Evolutionary conservation across 2,797 vertebrate genomes (phyloP).

Genomic region (Gambusia yucatana): DNA sequence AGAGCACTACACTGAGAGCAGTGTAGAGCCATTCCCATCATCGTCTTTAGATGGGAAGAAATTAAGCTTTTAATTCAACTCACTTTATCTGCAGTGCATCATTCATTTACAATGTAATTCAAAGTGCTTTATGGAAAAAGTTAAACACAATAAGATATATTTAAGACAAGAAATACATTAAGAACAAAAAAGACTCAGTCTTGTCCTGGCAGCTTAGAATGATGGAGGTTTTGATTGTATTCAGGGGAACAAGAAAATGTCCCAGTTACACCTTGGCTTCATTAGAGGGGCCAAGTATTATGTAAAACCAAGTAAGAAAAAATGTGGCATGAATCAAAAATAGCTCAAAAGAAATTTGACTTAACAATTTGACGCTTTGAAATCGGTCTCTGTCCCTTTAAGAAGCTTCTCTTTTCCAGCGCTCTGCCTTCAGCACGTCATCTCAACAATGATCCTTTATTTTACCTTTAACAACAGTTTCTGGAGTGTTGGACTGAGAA

Average conservation of each 20-base stretch:
- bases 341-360: too few relatives aligned
- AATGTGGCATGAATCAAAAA: too few relatives aligned
- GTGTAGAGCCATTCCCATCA: too few relatives aligned
- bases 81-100: neutral
- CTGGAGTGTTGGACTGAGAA: too few relatives aligned
- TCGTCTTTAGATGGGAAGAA: neutral
- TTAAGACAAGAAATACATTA: neutral
- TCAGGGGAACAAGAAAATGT: neutral
- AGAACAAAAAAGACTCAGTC: neutral
- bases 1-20: neutral
- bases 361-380: too few relatives aligned
- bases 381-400: too few relatives aligned
- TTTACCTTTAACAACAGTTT: too few relatives aligned
- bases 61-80: neutral
- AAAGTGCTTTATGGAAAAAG: neutral
- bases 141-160: neutral
- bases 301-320: too few relatives aligned
- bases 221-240: neutral
- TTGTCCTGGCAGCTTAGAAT: too few relatives aligned
- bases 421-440: too few relatives aligned
- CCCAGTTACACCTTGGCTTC: neutral
- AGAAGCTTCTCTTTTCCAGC: too few relatives aligned
- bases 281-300: neutral
- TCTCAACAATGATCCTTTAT: too few relatives aligned
- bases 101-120: neutral